Conservation (phyloP, 2,113 vertebrate genomes). For the Lamprologus callipterus region DNA sequence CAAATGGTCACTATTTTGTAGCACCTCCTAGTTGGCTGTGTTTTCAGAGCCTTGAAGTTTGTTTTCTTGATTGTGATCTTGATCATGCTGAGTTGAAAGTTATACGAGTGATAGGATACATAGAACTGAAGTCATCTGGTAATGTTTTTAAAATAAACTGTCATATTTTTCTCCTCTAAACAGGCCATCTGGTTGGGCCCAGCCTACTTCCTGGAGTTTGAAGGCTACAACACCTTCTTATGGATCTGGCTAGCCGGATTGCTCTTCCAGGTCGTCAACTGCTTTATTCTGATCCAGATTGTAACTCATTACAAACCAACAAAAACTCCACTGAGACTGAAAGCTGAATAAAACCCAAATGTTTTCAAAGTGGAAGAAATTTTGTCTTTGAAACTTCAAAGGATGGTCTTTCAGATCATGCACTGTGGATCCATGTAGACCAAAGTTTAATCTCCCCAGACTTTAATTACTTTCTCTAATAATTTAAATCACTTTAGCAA, state of each 20-base stretch:
- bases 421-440: not conserved
- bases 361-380: not conserved
- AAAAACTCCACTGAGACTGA: constrained; percentile 13
- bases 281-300: constrained; percentile 79
- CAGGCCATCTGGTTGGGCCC: constrained; percentile 84
- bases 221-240: constrained; percentile 83
- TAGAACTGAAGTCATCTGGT: fast-evolving
- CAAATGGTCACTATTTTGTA: not conserved
- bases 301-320: constrained; percentile 77
- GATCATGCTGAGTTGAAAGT: not conserved
- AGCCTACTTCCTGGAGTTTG: constrained; percentile 88
- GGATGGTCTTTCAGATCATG: not conserved
- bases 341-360: constrained; percentile 27
- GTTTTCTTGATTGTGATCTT: not conserved
- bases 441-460: not conserved
- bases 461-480: not conserved
- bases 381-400: not conserved
- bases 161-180: not conserved
- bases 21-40: fast-evolving
- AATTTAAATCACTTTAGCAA: not conserved
- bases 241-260: constrained; percentile 84
- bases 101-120: not conserved
- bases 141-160: not conserved
- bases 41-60: not conserved
- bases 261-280: constrained; percentile 85